Base-by-base conservation (phyloP, 2,797 vertebrate genomes). In the Mycteria americana region DNA sequence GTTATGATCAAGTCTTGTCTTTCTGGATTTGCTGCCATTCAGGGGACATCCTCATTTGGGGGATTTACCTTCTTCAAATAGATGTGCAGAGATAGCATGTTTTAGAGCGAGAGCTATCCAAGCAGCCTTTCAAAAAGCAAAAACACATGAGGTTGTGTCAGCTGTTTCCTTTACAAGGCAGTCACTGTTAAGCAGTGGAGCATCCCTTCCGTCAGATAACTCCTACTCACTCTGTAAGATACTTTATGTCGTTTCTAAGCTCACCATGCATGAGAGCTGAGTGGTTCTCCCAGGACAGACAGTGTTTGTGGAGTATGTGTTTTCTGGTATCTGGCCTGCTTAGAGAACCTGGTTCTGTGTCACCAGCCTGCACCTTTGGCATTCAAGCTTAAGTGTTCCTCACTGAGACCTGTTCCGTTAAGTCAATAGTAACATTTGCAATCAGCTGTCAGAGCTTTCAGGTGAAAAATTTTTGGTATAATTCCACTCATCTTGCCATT, bases 271-370 rank as follows among this genome's bases (percentile, higher is more conserved):
- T 33, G 18, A 59, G 15, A 76, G 19, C 5, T 28, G 15, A 31
- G 28, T 21, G 4, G 6, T 45, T 79, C 28, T 68, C 2, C 1
- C 23, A 50, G 28, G 25, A 84, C 19, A 70, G 27, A 27, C 5
- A 18, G 3, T 30, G 16, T 70, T 41, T 57, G 41, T 33, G 35
- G 5, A 43, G 22, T 21, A 35, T 0, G 0, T 12, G 10, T 51
- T 64, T 88, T 79, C 51, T 77, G n/a, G 11, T 39, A 37, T 51
- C 33, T 50, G 24, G 5, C 12, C 31, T 69, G 8, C 19, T 75
- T 45, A 62, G 15, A 59, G 18, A 80, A 48, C 8, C 5, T 43
- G 53, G 0, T 17, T 80, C 22, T 68, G 3, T 37, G 33, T 23
- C 39, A 67, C 25, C 22, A 46, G 7, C 37, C 56, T 33, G 13